A percentile compares a stretch with the other conserved stretches of the same genome.
These are phyloP conservation scores for Panonychus citri DNA, from an alignment of 1,140 invertebrate genomes.

Conservation along the genomic window DNA sequence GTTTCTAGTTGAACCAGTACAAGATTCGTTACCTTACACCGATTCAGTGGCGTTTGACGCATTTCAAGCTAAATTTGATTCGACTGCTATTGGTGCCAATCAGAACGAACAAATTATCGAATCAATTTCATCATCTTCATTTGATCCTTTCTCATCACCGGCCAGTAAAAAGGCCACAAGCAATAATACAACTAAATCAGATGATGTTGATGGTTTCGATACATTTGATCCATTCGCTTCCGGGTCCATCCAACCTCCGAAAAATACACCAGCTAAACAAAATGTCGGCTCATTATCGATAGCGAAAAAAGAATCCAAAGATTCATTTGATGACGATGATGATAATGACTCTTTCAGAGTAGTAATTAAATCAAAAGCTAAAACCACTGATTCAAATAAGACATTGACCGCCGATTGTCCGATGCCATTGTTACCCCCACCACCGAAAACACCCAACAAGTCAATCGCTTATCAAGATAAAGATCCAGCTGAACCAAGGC, in stretches of 20 bases:
- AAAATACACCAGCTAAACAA: constrained; percentile 10
- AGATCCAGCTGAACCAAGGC: not conserved
- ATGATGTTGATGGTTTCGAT: constrained; percentile 13
- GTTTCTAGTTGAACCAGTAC: constrained; percentile 3
- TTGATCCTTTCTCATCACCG: constrained; percentile 46
- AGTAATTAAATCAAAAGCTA: constrained; percentile 16
- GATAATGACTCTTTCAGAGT: constrained; percentile 16
- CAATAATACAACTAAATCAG: constrained; percentile 4
- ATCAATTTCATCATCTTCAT: constrained; percentile 21
- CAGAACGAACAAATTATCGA: constrained; percentile 3
- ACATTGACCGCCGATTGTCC: not conserved
- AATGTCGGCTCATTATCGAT: not conserved
- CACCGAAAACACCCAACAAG: constrained; percentile 10
- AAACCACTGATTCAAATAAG: constrained; percentile 1
- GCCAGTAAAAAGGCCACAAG: constrained; percentile 2
- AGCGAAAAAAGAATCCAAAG: not conserved
- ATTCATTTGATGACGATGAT: constrained; percentile 16
- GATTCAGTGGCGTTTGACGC: constrained; percentile 19
- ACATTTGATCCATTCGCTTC: constrained; percentile 15
- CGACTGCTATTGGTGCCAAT: not conserved
- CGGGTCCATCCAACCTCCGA: constrained; percentile 7
- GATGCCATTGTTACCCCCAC: constrained; percentile 16
- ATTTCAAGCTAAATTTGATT: constrained; percentile 18
- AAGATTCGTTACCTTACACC: constrained; percentile 11
- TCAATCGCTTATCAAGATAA: not conserved